Evolutionary conservation across 2,888 invertebrate genomes (phyloP).

Genomic region (Abrostola tripartita): DNA sequence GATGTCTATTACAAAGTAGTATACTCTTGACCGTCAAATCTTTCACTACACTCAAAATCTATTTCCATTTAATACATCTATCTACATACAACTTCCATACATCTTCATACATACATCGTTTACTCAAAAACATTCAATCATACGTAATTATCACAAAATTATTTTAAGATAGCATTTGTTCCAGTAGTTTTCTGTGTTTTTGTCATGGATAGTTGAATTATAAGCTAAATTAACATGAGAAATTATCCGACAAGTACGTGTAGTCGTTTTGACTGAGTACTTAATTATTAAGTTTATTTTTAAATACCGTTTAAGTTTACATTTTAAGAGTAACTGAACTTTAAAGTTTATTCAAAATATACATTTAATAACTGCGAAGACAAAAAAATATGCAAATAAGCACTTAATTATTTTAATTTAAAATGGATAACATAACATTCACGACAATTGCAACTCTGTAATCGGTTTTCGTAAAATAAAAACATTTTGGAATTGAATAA

Average conservation of each 20-base stretch:
- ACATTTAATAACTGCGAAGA: no score
- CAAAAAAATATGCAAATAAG: no score
- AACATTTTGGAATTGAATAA: no score
- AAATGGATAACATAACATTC: no score
- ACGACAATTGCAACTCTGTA: no score
- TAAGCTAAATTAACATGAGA: slow-evolving; percentile 23
- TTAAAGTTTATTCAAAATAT: no score
- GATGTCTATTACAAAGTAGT: background rate
- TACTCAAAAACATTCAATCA: slow-evolving; percentile 31
- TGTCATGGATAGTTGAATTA: slow-evolving; percentile 38
- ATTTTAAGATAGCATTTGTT: slow-evolving; percentile 37
- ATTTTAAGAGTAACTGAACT: background rate
- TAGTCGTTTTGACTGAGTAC: slow-evolving; percentile 9
- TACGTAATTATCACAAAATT: slow-evolving; percentile 43
- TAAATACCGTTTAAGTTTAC: slow-evolving; percentile 21
- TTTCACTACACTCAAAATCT: slow-evolving; percentile 12
- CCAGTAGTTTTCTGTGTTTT: slow-evolving; percentile 30
- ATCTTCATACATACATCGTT: slow-evolving; percentile 33
- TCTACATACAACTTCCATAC: slow-evolving; percentile 35
- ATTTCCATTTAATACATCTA: slow-evolving; percentile 15
- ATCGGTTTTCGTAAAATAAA: no score
- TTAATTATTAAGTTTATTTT: slow-evolving; percentile 1
- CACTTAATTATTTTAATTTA: no score
- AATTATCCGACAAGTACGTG: slow-evolving; percentile 24
- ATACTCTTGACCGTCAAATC: slow-evolving; percentile 14